Evolutionary conservation across 2,888 invertebrate genomes (phyloP).

Genomic region (Auanema sp.): DNA sequence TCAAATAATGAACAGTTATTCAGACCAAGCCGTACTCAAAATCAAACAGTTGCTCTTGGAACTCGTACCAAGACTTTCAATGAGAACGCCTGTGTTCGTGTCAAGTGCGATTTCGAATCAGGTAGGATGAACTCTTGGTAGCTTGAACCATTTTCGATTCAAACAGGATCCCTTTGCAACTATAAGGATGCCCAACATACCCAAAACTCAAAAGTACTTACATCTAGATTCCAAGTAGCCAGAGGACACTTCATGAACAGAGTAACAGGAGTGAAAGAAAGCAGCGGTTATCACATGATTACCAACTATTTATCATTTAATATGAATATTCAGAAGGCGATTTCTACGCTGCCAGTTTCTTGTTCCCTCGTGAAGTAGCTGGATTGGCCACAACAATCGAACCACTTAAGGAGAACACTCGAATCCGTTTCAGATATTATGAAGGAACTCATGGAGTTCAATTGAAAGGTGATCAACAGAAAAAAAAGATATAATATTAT

Average conservation of each 20-base stretch:
- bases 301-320: background rate
- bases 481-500: background rate
- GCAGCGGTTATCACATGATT: constrained; percentile 34
- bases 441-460: constrained; percentile 64
- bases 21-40: constrained; percentile 1
- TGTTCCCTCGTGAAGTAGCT: constrained; percentile 62
- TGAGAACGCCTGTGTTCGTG: constrained; percentile 43
- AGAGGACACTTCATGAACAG: constrained; percentile 63
- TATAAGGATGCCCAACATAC: constrained; percentile 58
- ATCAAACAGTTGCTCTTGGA: constrained; percentile 36
- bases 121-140: constrained; percentile 21
- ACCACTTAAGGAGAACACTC: constrained; percentile 47
- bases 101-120: constrained; percentile 59
- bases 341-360: constrained; percentile 62
- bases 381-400: constrained; percentile 52
- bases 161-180: constrained; percentile 52
- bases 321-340: constrained; percentile 48
- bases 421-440: constrained; percentile 61
- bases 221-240: constrained; percentile 61
- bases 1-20: no score
- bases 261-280: constrained; percentile 60
- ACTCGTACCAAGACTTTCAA: constrained; percentile 45
- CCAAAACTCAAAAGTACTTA: constrained; percentile 58
- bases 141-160: background rate
- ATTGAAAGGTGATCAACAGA: constrained; percentile 45